phyloP scores from a whole-genome alignment of 1,140 invertebrate species.

The Drosophila arizonae region DNA sequence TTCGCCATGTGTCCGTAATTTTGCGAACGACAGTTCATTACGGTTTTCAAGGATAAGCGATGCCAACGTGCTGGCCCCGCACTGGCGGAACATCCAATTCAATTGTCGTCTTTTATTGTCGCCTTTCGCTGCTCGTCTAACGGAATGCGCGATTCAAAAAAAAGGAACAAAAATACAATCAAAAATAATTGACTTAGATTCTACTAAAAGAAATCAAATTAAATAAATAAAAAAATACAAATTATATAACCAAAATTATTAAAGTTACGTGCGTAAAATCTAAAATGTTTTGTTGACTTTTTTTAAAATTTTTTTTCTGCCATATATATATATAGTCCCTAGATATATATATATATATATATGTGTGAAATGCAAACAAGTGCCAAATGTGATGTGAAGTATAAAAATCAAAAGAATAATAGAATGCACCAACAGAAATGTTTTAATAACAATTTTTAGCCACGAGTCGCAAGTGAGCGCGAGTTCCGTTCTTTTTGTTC shows the following conservation, averaged over 20 bases:
- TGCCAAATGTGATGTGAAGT: conserved; percentile 16
- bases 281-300: background rate
- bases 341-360: background rate
- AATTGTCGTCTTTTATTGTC: conserved; percentile 31
- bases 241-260: too few species aligned
- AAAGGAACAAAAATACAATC: too few species aligned
- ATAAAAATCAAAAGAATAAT: background rate
- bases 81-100: conserved; percentile 14
- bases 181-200: too few species aligned
- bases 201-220: too few species aligned
- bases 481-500: background rate
- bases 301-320: background rate
- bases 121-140: background rate
- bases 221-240: too few species aligned
- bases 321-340: background rate
- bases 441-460: background rate
- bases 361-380: conserved; percentile 21
- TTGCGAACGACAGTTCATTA: conserved; percentile 66
- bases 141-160: too few species aligned
- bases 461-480: background rate
- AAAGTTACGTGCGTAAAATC: too few species aligned
- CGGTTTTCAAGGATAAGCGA: conserved; percentile 71
- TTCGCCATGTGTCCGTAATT: conserved; percentile 44
- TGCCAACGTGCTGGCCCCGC: conserved; percentile 62
- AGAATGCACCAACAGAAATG: background rate